These are phyloP conservation scores for Crotalus viridis DNA, from an alignment of 2,113 vertebrate genomes.

Conservation along the genomic window DNA sequence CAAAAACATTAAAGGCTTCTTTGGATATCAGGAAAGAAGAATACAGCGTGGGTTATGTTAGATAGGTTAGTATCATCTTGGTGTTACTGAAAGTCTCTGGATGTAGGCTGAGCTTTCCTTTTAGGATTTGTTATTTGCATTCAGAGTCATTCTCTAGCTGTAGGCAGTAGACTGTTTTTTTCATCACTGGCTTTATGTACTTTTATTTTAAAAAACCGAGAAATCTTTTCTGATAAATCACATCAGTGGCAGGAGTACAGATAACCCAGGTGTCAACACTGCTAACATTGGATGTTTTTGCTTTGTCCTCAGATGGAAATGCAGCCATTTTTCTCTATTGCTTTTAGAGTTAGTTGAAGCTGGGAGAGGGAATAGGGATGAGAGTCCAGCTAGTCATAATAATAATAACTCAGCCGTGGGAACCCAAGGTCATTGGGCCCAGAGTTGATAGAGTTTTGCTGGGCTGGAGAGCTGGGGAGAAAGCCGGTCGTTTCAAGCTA, in stretches of 20 bases:
- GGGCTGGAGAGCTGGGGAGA: too few species aligned
- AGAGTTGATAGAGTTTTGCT: too few species aligned
- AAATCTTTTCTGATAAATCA: background rate
- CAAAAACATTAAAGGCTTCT: background rate
- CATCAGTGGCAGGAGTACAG: background rate
- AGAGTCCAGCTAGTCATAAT: too few species aligned
- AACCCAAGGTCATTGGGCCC: too few species aligned
- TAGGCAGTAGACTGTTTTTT: background rate
- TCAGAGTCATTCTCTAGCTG: background rate
- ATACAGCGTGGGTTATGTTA: background rate
- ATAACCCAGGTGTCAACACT: background rate
- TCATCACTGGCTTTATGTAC: background rate
- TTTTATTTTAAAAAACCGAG: background rate
- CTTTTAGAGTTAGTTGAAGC: too few species aligned
- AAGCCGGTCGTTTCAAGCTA: too few species aligned
- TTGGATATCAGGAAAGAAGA: background rate
- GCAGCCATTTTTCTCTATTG: too few species aligned
- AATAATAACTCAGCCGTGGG: too few species aligned
- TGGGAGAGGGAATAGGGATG: too few species aligned
- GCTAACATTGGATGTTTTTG: too few species aligned
- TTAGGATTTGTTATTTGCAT: background rate
- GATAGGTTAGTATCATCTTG: background rate
- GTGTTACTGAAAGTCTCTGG: background rate
- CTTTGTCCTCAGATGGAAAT: too few species aligned
- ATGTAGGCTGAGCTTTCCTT: background rate